Evolutionary conservation across 2,797 vertebrate genomes (phyloP).

Genomic region (Poeciliopsis paucimaculata): DNA sequence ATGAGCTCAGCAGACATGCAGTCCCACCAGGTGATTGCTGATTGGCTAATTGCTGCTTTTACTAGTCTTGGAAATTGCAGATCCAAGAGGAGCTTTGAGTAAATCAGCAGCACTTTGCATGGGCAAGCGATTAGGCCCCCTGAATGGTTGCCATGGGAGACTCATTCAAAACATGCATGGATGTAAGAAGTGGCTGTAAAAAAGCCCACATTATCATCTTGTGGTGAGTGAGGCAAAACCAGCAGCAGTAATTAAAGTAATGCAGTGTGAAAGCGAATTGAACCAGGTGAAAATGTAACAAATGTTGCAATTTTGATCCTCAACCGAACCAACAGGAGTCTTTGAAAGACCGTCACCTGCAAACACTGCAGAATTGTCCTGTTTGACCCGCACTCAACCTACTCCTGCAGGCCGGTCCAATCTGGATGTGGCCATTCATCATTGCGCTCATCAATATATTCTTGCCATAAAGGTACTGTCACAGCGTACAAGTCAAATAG

Average conservation of each 20-base stretch:
- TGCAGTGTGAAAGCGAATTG: too few relatives aligned
- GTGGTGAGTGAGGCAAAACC: not conserved
- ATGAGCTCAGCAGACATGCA: too few relatives aligned
- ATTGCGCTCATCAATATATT: not conserved
- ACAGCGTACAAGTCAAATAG: not conserved
- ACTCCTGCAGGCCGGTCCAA: not conserved
- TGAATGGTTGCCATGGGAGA: too few relatives aligned
- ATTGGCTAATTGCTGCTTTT: too few relatives aligned
- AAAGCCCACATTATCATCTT: not conserved
- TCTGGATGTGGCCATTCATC: conserved; percentile 1
- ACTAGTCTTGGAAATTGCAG: too few relatives aligned
- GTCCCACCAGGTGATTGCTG: too few relatives aligned
- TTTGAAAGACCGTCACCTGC: not conserved
- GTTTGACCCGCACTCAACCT: not conserved
- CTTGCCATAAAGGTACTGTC: not conserved
- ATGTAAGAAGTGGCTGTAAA: not conserved
- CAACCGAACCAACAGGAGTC: not conserved
- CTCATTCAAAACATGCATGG: not conserved
- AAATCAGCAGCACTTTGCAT: too few relatives aligned
- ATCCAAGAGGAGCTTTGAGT: too few relatives aligned
- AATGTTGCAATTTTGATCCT: too few relatives aligned
- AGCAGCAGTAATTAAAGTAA: not conserved
- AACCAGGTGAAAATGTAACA: not conserved
- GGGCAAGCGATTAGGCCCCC: too few relatives aligned
- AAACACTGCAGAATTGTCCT: not conserved